Evolutionary conservation across 2,797 vertebrate genomes (phyloP).

Genomic region (Ptychadena robeensis): DNA sequence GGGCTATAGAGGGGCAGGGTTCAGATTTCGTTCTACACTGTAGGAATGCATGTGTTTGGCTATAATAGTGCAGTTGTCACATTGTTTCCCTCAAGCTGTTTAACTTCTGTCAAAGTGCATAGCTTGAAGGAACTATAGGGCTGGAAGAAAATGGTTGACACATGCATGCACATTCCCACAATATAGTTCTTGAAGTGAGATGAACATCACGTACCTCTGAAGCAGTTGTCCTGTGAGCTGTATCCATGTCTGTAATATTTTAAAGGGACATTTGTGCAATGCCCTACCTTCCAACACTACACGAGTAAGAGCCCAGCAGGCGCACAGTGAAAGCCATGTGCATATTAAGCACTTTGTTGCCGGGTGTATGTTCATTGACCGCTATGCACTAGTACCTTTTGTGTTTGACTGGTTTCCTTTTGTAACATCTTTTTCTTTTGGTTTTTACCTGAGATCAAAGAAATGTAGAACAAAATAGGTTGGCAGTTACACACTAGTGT

Average conservation of each 20-base stretch:
- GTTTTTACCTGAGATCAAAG: background rate
- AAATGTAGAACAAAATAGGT: background rate
- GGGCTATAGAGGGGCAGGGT: no score
- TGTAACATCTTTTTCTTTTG: background rate
- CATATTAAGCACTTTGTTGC: constrained; percentile 13
- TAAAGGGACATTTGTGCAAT: constrained; percentile 12
- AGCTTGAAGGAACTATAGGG: background rate
- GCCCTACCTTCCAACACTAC: background rate
- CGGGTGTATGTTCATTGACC: background rate
- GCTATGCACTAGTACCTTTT: constrained; percentile 22
- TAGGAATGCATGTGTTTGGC: no score
- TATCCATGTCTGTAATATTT: no score
- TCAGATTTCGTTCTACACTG: no score
- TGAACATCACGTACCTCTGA: no score
- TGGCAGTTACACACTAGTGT: background rate
- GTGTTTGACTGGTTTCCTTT: constrained; percentile 30
- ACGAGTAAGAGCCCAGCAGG: background rate
- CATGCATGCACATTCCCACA: background rate
- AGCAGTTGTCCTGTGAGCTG: background rate
- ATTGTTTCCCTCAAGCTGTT: no score
- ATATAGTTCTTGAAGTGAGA: no score
- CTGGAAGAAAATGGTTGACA: background rate
- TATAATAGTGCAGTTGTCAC: no score
- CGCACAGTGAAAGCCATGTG: background rate
- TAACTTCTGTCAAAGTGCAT: background rate